Evolutionary conservation across 2,797 vertebrate genomes (phyloP).

Genomic region (Enteromius mattozi): DNA sequence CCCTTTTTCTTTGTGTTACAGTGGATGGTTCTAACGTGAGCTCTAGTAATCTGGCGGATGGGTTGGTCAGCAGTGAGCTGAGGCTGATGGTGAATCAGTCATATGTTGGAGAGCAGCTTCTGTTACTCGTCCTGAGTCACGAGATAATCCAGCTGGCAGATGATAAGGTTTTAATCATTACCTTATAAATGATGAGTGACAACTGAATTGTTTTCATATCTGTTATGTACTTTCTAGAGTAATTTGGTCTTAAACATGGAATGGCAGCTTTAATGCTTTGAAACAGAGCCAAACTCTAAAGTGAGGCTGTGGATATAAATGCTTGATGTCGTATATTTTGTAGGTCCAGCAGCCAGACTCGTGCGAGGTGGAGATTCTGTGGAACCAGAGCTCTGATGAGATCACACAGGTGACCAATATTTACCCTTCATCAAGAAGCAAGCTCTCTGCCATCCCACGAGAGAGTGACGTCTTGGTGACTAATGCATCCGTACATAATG

Average conservation of each 20-base stretch:
- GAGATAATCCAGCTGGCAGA: conserved; percentile 87
- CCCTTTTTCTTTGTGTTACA: conserved; percentile 62
- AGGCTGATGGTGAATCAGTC: conserved; percentile 90
- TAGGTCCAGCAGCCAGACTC: conserved; percentile 91
- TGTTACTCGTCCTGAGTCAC: conserved; percentile 87
- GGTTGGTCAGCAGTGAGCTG: conserved; percentile 80
- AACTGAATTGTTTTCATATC: neutral
- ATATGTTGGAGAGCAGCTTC: conserved; percentile 78
- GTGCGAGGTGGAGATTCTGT: conserved; percentile 88
- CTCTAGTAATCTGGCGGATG: conserved; percentile 73
- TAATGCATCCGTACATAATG: conserved; percentile 80
- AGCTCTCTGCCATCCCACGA: conserved; percentile 85
- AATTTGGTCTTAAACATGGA: neutral
- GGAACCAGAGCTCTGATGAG: conserved; percentile 84
- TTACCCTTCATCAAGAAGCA: conserved; percentile 87
- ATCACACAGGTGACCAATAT: conserved; percentile 85
- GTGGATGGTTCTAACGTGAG: conserved; percentile 79
- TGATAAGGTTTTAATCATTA: conserved; percentile 43
- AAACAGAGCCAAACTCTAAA: neutral
- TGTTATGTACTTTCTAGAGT: neutral
- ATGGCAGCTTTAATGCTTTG: neutral
- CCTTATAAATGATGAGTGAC: neutral
- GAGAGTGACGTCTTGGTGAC: conserved; percentile 86
- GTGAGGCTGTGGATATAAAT: neutral
- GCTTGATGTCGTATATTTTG: conserved; percentile 31